Conservation (phyloP, 2,113 vertebrate genomes). For the Percina caprodes region DNA sequence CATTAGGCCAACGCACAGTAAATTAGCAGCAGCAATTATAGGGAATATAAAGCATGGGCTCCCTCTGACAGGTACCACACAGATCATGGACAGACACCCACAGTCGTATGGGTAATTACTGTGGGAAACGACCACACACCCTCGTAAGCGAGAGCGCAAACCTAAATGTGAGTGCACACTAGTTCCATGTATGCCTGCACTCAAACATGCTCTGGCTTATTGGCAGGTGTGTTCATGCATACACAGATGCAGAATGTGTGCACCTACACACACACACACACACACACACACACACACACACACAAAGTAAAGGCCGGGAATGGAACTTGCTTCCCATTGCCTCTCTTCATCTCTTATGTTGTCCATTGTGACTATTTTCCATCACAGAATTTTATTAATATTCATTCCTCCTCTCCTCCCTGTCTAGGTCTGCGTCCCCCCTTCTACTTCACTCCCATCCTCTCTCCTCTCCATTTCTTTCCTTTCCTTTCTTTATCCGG, state of each 20-base stretch:
- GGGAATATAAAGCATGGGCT: constrained; percentile 82
- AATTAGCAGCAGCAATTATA: constrained; percentile 87
- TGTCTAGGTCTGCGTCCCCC: constrained; percentile 75
- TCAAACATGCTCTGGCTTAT: constrained; percentile 59
- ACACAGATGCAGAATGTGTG: constrained; percentile 16
- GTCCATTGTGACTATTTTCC: constrained; percentile 80
- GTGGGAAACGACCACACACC: constrained; percentile 80
- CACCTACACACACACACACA: constrained; percentile 34
- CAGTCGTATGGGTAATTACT: constrained; percentile 78
- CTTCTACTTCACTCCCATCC: constrained; percentile 67
- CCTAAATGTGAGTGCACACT: constrained; percentile 59
- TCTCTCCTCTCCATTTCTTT: constrained; percentile 71
- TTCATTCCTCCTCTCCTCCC: constrained; percentile 74
- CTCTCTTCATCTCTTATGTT: constrained; percentile 83
- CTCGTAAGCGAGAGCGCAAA: constrained; percentile 42
- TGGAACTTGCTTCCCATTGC: constrained; percentile 64
- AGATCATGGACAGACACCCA: constrained; percentile 79
- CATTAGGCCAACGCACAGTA: constrained; percentile 85
- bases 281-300: background rate
- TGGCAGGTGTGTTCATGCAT: constrained; percentile 29
- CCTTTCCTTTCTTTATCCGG: constrained; percentile 72
- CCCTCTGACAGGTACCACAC: constrained; percentile 79
- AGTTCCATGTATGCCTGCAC: constrained; percentile 35
- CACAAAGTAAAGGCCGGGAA: constrained; percentile 37
- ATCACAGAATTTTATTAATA: constrained; percentile 73